Base-by-base conservation (phyloP, 2,797 vertebrate genomes). In the Apogon talboti region DNA sequence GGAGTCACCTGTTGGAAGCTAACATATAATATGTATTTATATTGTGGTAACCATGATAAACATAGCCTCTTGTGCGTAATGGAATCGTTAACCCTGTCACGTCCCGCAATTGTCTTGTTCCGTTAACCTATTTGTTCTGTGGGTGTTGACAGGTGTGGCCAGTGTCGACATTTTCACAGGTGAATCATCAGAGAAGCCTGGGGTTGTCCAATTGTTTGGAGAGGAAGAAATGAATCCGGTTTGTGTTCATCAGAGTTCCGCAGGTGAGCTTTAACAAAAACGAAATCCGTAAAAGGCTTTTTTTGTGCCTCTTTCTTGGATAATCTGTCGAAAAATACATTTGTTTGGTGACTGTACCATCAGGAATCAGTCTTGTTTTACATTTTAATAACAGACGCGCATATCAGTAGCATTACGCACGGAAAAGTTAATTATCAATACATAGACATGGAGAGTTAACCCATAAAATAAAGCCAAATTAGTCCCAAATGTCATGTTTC, bases 91-190 rank as follows among this genome's bases (percentile, higher is more conserved):
- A 75, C 52, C 37, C 33, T 66, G 59, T 67, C 66, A 59, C 42
- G 18, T 59, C 19, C 33, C 66, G 37, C 43, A 38, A 66, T 45
- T 78, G 40, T 74, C 62, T 70, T 69, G 41, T 71, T 52, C n/a
- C 28, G 7, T 6, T 10, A 6, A 40, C 8, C 3, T 89, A 53
- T 85, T 87, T 84, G 50, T 47, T 80, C 52, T 81, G 54, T 80
- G 84, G 81, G 76, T 73, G 83, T 79, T 43, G 1, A 46, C 79
- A 84, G 82, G 87, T 73, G 88, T 79, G 84, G 78, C 72, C 59
- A 7, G 16, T 6, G 56, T 50, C 40, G n/a, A 71, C 62, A 62
- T 54, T 59, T 63, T 49, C 0, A n/a, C 42, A 78, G 69, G 62
- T 89, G 79, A 89, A 66, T 87, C 89, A 87, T 40, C 38, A 30